Conservation (phyloP, 1,140 invertebrate species). For the Eciton burchellii region DNA sequence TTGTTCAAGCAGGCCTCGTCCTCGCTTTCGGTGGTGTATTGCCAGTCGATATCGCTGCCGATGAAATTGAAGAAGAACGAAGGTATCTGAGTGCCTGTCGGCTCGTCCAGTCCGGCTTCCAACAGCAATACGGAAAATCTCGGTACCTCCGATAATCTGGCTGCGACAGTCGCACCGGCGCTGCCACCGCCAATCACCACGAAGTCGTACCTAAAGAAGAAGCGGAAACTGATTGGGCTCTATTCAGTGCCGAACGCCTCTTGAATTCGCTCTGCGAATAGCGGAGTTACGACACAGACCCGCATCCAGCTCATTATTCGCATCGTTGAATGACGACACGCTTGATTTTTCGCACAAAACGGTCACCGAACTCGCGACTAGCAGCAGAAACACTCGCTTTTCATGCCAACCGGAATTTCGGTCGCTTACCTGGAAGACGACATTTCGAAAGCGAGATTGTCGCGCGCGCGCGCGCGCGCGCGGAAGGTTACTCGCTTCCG, state of each 20-base stretch:
- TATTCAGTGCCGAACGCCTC: background rate
- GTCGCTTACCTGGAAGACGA: background rate
- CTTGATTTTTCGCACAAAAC: background rate
- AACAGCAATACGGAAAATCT: conserved; percentile 92
- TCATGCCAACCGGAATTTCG: conserved; percentile 14
- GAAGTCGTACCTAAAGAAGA: conserved; percentile 90
- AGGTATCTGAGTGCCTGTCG: conserved; percentile 93
- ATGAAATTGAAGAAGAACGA: conserved; percentile 94
- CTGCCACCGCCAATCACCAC: conserved; percentile 95
- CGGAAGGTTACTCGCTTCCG: conserved; percentile 34
- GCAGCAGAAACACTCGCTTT: background rate
- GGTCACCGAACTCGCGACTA: too few species aligned
- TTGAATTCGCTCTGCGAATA: too few species aligned
- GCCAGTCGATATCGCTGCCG: conserved; percentile 94
- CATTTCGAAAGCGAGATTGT: conserved; percentile 49
- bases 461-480: background rate
- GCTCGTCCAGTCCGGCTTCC: conserved; percentile 93
- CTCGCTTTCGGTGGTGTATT: conserved; percentile 94
- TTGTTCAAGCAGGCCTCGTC: conserved; percentile 92
- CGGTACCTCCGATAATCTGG: conserved; percentile 91
- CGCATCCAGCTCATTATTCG: background rate
- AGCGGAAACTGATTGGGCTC: background rate
- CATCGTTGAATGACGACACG: too few species aligned
- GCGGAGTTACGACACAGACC: background rate
- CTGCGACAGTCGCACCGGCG: conserved; percentile 93